These are phyloP conservation scores for Campylomormyrus tamandua DNA, from an alignment of 2,113 vertebrate genomes.

Conservation along the genomic window DNA sequence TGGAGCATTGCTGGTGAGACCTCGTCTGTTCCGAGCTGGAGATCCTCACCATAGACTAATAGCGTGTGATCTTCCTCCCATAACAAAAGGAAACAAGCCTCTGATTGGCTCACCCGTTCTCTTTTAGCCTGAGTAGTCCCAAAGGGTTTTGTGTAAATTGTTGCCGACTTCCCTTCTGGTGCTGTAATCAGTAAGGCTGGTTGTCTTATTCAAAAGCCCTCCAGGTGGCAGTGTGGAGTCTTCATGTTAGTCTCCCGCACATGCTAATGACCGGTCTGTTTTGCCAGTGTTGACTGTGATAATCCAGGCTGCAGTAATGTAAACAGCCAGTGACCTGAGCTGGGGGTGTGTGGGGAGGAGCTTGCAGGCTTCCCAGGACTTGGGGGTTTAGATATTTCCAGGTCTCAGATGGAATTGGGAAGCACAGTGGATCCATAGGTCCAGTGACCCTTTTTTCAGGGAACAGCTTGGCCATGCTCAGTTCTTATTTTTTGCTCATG, in stretches of 20 bases:
- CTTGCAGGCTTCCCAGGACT: background rate
- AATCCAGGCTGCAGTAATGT: background rate
- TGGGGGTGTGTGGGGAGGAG: background rate
- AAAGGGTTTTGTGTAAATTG: background rate
- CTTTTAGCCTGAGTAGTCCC: background rate
- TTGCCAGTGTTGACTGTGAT: background rate
- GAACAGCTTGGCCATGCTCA: background rate
- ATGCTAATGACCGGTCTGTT: background rate
- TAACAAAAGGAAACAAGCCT: background rate
- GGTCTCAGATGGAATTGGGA: conserved; percentile 4
- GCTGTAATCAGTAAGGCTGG: background rate
- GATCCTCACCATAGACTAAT: background rate
- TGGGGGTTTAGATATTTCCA: background rate
- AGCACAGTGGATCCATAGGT: conserved; percentile 15
- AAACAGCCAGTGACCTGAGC: background rate
- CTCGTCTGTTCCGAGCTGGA: background rate
- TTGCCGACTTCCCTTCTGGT: background rate
- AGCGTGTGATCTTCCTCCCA: background rate
- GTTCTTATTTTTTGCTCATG: background rate
- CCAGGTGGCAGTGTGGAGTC: background rate
- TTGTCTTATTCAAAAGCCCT: background rate
- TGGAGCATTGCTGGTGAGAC: background rate
- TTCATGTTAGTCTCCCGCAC: background rate
- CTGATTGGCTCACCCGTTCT: background rate
- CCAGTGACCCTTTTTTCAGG: conserved; percentile 5